Evolutionary conservation across 2,113 vertebrate genomes (phyloP).

Genomic region (Euleptes europaea): DNA sequence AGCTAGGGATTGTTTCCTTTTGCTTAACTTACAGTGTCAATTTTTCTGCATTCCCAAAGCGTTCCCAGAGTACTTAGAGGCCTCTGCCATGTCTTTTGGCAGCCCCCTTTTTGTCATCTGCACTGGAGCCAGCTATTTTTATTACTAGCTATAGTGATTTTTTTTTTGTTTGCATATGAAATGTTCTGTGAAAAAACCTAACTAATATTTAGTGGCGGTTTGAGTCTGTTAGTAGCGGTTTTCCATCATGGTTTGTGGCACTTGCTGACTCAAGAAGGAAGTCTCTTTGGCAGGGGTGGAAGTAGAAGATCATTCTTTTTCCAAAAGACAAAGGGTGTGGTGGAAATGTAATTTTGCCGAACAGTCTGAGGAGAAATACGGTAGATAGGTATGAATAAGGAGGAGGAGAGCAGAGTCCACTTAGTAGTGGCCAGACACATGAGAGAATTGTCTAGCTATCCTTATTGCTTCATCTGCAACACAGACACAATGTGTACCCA

Average conservation of each 20-base stretch:
- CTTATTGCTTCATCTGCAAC: not conserved
- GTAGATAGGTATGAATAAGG: not conserved
- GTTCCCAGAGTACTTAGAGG: too few relatives aligned
- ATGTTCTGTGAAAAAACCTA: not conserved
- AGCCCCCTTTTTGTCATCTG: too few relatives aligned
- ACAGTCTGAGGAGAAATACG: not conserved
- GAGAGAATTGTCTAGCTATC: not conserved
- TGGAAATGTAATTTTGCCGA: not conserved
- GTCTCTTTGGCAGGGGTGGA: not conserved
- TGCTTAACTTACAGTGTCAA: too few relatives aligned
- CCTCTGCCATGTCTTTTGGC: too few relatives aligned
- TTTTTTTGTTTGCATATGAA: not conserved
- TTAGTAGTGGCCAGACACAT: not conserved
- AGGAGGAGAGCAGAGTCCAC: not conserved
- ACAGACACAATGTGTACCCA: not conserved
- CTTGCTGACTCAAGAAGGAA: not conserved
- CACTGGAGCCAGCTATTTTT: too few relatives aligned
- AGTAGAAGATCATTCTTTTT: not conserved
- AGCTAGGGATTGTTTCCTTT: too few relatives aligned
- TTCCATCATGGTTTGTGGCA: not conserved
- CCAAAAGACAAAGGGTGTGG: not conserved
- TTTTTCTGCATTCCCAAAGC: too few relatives aligned
- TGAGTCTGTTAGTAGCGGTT: not conserved
- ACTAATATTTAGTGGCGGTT: not conserved
- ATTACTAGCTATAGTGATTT: not conserved